Evolutionary conservation across 1,140 invertebrate species (phyloP), one percentile per base, ranked within the genome.

Genomic region (Micrasema minimum): DNA sequence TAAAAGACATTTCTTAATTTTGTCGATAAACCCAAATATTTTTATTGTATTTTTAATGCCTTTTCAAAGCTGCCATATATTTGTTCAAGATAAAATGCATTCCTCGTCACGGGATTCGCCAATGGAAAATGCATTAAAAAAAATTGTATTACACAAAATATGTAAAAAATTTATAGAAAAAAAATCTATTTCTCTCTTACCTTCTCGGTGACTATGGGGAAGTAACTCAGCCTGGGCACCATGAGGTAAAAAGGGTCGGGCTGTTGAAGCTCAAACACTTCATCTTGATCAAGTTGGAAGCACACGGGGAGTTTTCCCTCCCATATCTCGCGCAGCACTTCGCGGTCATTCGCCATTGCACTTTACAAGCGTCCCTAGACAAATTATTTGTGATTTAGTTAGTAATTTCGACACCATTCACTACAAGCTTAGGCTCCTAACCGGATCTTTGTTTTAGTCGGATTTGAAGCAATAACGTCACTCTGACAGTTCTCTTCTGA

Each of bases 171-270:
- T n/a, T n/a, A n/a, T n/a, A n/a, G n/a, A n/a, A n/a, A n/a, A n/a
- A n/a, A n/a, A n/a, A n/a, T n/a, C n/a, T n/a, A n/a, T n/a, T n/a
- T n/a, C n/a, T n/a, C n/a, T 10, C 77, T 82, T 85, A 95, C 94
- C 90, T 98, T 99, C 79, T 98, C 96, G 43, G 94, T 95, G 55
- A 97, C 94, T 65, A 99, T 85, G 55, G 97, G 96, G 85, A 99
- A 96, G 84, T 99, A 99, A 81, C 92, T 96, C 71, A 97, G 85
- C 79, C 97, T 87, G 20, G 97, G 95, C 14, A 99, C 92, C 93
- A 99, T 96, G 67, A 98, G 85, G 85, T 95, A 98, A 86, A 93
- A 96, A 16, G 93, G 91, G 81, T 98, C 96, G 37, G 96, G 96
- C 75, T 92, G 90, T 79, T 94, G 92, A 10, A 96, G 85, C 77